Percentiles rank a stretch among this genome's conserved stretches.
These are phyloP conservation scores for Prosapia bicincta DNA, from an alignment of 2,888 invertebrate species.

Conservation along the genomic window DNA sequence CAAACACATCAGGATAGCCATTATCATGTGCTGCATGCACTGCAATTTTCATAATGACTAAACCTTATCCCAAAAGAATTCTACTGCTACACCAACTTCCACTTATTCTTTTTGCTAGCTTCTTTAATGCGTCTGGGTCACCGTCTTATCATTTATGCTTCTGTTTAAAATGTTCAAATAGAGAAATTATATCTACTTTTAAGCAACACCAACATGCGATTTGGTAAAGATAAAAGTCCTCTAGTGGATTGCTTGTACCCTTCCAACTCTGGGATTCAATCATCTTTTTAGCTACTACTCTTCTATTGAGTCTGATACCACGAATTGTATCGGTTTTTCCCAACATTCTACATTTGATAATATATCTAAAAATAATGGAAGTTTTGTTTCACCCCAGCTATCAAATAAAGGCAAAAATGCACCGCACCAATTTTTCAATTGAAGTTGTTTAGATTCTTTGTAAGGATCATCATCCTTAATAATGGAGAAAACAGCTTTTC, in stretches of 20 bases:
- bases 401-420: background rate
- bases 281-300: background rate
- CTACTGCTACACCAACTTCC: background rate
- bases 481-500: background rate
- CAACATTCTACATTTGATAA: background rate
- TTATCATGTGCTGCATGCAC: background rate
- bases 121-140: too few relatives aligned
- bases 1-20: background rate
- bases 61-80: background rate
- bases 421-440: background rate
- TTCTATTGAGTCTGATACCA: background rate
- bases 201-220: background rate
- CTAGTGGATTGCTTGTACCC: background rate
- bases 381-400: background rate
- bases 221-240: background rate
- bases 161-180: background rate
- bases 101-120: too few relatives aligned
- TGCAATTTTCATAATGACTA: background rate
- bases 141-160: background rate
- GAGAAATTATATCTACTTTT: background rate
- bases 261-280: background rate
- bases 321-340: too few relatives aligned
- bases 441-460: background rate
- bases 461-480: background rate
- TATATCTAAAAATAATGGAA: background rate